These are phyloP conservation scores for Micromesistius poutassou DNA, from an alignment of 2,797 vertebrate genomes.

Conservation along the genomic window DNA sequence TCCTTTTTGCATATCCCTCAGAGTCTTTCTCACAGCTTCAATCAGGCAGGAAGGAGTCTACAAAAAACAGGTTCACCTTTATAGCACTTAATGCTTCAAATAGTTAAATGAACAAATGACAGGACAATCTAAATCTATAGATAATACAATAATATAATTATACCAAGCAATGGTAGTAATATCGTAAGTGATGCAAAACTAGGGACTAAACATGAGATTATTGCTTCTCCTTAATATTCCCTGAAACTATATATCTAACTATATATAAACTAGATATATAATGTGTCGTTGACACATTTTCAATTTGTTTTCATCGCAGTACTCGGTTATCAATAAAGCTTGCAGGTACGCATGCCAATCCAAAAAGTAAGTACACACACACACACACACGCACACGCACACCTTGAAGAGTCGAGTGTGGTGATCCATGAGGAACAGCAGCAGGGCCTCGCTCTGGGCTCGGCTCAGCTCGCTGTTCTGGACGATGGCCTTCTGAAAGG, in stretches of 20 bases:
- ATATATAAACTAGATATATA: too few species aligned
- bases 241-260: not conserved
- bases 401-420: constrained; percentile 80
- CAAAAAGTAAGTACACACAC: not conserved
- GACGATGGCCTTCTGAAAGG: constrained; percentile 77
- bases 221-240: too few species aligned
- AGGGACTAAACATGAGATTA: too few species aligned
- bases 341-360: not conserved
- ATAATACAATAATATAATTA: too few species aligned
- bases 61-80: not conserved
- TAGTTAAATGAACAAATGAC: not conserved
- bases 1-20: constrained; percentile 75
- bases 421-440: constrained; percentile 79
- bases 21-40: constrained; percentile 74
- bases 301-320: too few species aligned
- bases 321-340: too few species aligned
- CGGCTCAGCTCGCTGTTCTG: constrained; percentile 73
- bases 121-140: not conserved
- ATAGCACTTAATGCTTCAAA: not conserved
- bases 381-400: not conserved
- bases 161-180: not conserved
- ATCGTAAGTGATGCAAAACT: not conserved
- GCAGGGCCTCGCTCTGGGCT: constrained; percentile 69
- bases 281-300: too few species aligned
- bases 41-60: constrained; percentile 77